Conservation (phyloP, 2,113 vertebrate genomes). For the Ochotona curzoniae region DNA sequence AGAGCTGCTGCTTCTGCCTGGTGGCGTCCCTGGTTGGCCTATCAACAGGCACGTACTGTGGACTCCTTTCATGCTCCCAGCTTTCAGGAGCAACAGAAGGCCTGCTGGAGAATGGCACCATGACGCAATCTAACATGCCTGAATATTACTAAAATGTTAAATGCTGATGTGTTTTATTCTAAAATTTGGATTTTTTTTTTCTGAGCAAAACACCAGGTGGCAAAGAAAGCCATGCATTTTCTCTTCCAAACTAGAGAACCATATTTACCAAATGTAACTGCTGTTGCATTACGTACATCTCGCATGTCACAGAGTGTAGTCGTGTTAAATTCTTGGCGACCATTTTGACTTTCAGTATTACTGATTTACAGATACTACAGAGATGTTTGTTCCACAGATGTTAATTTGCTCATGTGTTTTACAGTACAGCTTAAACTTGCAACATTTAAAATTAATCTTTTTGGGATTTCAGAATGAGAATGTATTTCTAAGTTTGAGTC, state of each 20-base stretch:
- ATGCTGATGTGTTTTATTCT: slow-evolving; percentile 43
- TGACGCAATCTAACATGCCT: background rate
- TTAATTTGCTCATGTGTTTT: slow-evolving; percentile 15
- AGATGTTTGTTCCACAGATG: background rate
- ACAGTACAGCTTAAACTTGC: slow-evolving; percentile 41
- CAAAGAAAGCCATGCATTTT: slow-evolving; percentile 37
- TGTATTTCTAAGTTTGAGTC: slow-evolving; percentile 30
- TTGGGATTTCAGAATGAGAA: slow-evolving; percentile 12
- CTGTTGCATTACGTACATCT: slow-evolving; percentile 1
- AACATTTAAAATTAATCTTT: slow-evolving; percentile 51
- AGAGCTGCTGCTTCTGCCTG: background rate
- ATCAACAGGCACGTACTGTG: background rate
- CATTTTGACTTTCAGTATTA: slow-evolving; percentile 24
- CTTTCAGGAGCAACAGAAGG: background rate
- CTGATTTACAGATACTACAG: slow-evolving; percentile 44
- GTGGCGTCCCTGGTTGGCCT: background rate
- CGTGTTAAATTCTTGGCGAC: slow-evolving; percentile 49
- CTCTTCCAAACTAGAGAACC: slow-evolving; percentile 32
- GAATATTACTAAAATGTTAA: slow-evolving; percentile 52
- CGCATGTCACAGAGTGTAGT: background rate
- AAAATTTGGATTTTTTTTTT: slow-evolving; percentile 25
- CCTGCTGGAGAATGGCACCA: background rate
- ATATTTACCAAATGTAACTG: background rate
- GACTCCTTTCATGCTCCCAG: background rate
- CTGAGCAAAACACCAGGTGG: background rate